Evolutionary conservation across 2,797 vertebrate species (phyloP), one percentile per base, ranked within the genome.

Genomic region (Sarcophilus harrisii): DNA sequence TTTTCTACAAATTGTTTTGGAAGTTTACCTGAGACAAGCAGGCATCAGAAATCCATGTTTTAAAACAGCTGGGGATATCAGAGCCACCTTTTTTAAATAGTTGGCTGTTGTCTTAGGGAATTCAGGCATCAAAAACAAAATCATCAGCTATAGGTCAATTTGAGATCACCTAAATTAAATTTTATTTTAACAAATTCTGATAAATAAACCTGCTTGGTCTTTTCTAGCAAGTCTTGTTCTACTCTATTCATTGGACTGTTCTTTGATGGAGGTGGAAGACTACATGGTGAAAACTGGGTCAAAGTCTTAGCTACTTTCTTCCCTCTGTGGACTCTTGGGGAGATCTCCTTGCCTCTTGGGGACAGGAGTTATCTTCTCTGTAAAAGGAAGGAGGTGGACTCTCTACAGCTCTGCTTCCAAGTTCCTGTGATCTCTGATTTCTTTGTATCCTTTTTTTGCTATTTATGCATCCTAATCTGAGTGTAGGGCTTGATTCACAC

Each of bases 1-100:
- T 94, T 93, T 97, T 87, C 30, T 94, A 30, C 21, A 95, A 54
- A 16, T 24, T 94, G 92, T 89, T 93, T 55, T 54, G 91, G 57
- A 87, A 97, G 60, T 73, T 55, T 57, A 95, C 29, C 32, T 92
- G 93, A 12, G 62, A 49, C 38, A 55, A 91, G 66, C 92, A 5
- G 49, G 66, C n/a, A 93, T 30, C 66, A 54, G 57, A 94, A 32
- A 87, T 92, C 27, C 94, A 27, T 90, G 59, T 91, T 55, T 87
- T 87, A 45, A 87, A 49, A 24, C 21, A 92, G 49, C 95, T 58
- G 92, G 60, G 49, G 2, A 29, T 90, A 90, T 87, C 38, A 11
- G 38, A 87, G 38, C 3, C 73, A 87, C 73, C 38, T 87, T 45
- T 87, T 87, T 59, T 27, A 87, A 18, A 87, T 38, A 87, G 21